These are phyloP conservation scores for Apolygus lucorum DNA, from an alignment of 1,140 invertebrate species.

Conservation along the genomic window DNA sequence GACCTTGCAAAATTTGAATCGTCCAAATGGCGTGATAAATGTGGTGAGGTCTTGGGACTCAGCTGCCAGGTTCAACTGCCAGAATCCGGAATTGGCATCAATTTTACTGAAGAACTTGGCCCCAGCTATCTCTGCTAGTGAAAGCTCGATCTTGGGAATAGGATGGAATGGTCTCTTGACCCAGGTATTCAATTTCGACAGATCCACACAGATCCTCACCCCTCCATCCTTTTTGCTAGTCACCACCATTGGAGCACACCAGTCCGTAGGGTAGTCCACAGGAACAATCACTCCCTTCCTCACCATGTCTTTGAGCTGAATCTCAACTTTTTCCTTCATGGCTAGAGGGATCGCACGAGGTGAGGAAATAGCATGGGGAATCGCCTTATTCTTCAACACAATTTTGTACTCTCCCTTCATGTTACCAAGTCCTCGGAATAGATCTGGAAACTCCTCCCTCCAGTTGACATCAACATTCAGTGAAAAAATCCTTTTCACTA, in stretches of 20 bases:
- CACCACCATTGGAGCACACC: background rate
- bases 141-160: background rate
- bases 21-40: constrained; percentile 7
- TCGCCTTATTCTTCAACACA: too few species aligned
- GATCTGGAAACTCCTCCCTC: background rate
- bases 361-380: background rate
- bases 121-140: background rate
- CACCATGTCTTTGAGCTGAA: background rate
- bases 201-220: background rate
- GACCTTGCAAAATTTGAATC: background rate
- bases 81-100: too few species aligned
- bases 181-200: background rate
- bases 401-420: background rate
- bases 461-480: background rate
- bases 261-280: background rate
- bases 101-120: background rate
- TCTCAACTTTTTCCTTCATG: background rate
- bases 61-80: background rate
- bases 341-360: background rate
- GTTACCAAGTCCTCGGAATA: background rate
- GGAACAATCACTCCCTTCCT: background rate
- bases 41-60: background rate
- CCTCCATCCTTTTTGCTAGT: background rate
- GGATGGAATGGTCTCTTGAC: background rate
- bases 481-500: background rate